phyloP scores from a whole-genome alignment of 2,797 vertebrate genomes.

The Bovichtus variegatus region DNA sequence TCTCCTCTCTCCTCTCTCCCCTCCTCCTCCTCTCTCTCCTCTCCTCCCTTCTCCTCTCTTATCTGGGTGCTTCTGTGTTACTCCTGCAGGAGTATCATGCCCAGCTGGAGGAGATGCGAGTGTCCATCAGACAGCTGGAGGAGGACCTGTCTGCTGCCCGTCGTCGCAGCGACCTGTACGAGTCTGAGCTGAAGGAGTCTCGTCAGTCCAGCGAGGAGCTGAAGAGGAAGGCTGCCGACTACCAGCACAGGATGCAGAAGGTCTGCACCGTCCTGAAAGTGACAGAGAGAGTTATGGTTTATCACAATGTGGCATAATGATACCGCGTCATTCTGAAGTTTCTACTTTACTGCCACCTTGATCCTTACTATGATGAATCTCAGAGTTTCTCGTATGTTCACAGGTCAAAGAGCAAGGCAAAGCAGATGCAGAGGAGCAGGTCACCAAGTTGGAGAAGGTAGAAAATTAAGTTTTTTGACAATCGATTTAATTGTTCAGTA shows the following conservation, averaged over 20 bases:
- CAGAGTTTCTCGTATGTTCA: constrained; percentile 35
- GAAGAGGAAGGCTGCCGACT: constrained; percentile 94
- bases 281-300: background rate
- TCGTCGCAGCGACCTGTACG: constrained; percentile 96
- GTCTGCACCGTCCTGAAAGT: constrained; percentile 73
- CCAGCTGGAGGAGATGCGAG: constrained; percentile 97
- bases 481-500: no score
- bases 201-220: constrained; percentile 94
- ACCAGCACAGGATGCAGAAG: constrained; percentile 96
- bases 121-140: constrained; percentile 96
- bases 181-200: constrained; percentile 95
- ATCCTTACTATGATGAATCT: background rate
- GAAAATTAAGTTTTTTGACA: background rate
- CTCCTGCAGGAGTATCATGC: constrained; percentile 94
- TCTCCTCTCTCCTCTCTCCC: no score
- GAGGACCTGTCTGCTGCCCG: constrained; percentile 97
- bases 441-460: constrained; percentile 96
- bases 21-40: background rate
- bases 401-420: constrained; percentile 98
- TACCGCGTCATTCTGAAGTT: background rate
- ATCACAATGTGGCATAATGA: no score
- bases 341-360: background rate
- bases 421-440: constrained; percentile 92
- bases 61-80: background rate
- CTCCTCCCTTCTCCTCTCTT: background rate